Percentiles rank a stretch among this genome's conserved stretches.
Evolutionary conservation across 2,113 vertebrate species (phyloP).

Genomic region (Neotoma lepida): DNA sequence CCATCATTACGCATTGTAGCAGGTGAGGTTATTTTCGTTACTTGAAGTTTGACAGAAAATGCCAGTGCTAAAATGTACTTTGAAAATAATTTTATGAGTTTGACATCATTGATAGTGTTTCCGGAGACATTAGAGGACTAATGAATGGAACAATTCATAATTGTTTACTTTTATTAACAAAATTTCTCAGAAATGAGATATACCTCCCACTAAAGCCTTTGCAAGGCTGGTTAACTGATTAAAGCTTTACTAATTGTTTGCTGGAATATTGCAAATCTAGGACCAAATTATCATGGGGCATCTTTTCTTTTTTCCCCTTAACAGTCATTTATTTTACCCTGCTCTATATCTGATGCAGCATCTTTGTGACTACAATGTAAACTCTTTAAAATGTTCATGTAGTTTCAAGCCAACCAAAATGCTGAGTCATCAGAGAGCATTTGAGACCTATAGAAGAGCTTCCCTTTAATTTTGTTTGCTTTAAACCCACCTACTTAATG

Average conservation of each 20-base stretch:
- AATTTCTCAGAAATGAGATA: background rate
- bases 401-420: background rate
- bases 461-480: too few relatives aligned
- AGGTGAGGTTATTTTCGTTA: slow-evolving; percentile 60
- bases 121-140: slow-evolving; percentile 42
- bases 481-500: background rate
- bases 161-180: slow-evolving; percentile 20
- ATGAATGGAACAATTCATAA: background rate
- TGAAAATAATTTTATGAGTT: slow-evolving; percentile 40
- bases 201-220: background rate
- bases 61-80: background rate
- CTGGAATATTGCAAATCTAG: background rate
- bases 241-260: background rate
- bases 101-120: slow-evolving; percentile 47
- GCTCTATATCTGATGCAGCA: background rate
- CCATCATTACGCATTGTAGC: slow-evolving; percentile 35
- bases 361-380: background rate
- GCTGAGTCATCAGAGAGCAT: too few relatives aligned
- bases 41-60: slow-evolving; percentile 59
- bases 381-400: background rate
- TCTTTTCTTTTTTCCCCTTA: background rate
- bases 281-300: background rate
- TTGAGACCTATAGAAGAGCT: background rate
- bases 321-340: background rate
- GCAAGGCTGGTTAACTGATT: background rate